A percentile compares a stretch with the other conserved stretches of the same genome.
Conservation (phyloP, 2,888 invertebrate genomes). For the Rotaria socialis region DNA sequence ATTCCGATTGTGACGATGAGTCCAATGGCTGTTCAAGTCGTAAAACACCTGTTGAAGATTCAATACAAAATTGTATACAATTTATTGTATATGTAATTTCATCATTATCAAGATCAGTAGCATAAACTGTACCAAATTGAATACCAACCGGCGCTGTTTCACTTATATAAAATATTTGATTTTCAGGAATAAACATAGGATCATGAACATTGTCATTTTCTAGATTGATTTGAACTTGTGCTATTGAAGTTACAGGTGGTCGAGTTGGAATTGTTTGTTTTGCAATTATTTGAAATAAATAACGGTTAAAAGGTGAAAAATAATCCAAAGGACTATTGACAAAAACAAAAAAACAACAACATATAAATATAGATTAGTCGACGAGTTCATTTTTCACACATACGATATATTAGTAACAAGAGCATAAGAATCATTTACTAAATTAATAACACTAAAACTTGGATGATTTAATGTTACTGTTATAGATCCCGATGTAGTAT, state of each 20-base stretch:
- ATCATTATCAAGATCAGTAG: background rate
- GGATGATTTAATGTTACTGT: background rate
- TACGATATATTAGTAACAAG: background rate
- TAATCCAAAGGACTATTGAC: background rate
- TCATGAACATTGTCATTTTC: background rate
- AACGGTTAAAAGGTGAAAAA: background rate
- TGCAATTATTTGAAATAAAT: slow-evolving; percentile 17
- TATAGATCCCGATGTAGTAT: background rate
- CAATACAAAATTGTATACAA: background rate
- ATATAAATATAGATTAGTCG: too few relatives aligned
- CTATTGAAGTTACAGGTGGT: background rate
- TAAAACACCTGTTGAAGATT: background rate
- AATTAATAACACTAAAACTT: background rate
- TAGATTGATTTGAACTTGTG: background rate
- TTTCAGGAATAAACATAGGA: background rate
- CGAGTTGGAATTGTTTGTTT: background rate
- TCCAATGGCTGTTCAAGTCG: background rate
- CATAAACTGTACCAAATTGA: background rate
- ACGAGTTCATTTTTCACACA: background rate
- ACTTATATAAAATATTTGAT: background rate
- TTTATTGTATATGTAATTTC: background rate
- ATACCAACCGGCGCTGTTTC: background rate
- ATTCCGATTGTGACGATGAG: background rate
- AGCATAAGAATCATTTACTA: background rate
- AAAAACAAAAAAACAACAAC: background rate